Percentiles rank a stretch among this genome's conserved stretches.
Conservation (phyloP, 2,797 vertebrate genomes). For the Zalophus californianus region DNA sequence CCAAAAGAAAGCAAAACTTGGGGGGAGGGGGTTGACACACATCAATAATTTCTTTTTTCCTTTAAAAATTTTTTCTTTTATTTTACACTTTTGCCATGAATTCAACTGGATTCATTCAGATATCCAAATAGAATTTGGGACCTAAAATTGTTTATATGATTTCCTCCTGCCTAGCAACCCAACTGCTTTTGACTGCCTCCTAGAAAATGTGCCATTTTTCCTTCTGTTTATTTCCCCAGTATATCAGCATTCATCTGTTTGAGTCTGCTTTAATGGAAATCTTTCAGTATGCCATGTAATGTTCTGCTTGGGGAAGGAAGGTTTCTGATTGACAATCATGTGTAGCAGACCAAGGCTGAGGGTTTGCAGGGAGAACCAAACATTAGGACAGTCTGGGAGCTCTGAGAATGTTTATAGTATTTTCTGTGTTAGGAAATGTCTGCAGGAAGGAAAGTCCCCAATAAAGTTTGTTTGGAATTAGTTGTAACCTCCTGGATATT, state of each 20-base stretch:
- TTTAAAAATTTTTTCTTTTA: conserved; percentile 7
- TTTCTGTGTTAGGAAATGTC: conserved; percentile 32
- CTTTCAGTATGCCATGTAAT: neutral
- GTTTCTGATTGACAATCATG: neutral
- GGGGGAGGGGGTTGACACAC: neutral
- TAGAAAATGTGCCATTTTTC: neutral
- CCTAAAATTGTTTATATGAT: conserved; percentile 48
- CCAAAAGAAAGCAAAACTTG: neutral
- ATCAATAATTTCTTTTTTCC: conserved; percentile 29
- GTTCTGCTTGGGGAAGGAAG: neutral
- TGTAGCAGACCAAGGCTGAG: neutral
- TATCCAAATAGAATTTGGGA: neutral
- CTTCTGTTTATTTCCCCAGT: neutral
- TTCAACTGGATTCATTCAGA: neutral
- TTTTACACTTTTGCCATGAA: conserved; percentile 46
- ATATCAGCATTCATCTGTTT: neutral
- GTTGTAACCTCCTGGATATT: conserved; percentile 64
- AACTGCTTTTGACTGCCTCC: conserved; percentile 34
- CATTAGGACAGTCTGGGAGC: neutral
- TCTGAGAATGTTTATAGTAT: neutral
- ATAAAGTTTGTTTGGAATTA: conserved; percentile 68
- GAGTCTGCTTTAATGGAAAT: neutral
- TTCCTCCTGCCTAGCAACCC: conserved; percentile 58
- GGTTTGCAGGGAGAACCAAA: neutral
- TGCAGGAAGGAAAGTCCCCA: conserved; percentile 65